phyloP scores from a whole-genome alignment of 1,140 invertebrate genomes.

The Orius insidiosus region DNA sequence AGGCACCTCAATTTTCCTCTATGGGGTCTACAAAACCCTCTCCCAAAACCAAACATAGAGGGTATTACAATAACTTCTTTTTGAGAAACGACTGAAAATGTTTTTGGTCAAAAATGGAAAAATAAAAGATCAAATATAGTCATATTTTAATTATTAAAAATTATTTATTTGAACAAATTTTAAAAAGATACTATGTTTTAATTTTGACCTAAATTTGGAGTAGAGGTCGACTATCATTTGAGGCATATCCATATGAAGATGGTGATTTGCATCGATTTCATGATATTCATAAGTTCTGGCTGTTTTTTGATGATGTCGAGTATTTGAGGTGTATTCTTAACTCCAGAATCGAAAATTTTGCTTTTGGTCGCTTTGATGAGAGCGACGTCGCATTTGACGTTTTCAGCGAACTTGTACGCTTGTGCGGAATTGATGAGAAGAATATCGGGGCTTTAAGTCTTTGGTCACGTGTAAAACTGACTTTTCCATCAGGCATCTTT shows the following conservation, averaged over 20 bases:
- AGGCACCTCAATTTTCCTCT: no score
- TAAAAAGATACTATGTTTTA: background rate
- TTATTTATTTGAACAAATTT: background rate
- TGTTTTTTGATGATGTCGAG: constrained; percentile 41
- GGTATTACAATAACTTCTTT: no score
- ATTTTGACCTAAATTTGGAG: background rate
- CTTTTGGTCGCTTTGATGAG: constrained; percentile 54
- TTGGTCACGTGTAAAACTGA: constrained; percentile 49
- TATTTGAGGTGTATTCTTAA: constrained; percentile 41
- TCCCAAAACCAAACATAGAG: no score
- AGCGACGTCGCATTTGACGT: constrained; percentile 54
- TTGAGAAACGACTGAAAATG: no score
- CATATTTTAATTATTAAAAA: background rate
- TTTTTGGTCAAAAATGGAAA: no score
- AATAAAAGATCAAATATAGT: no score
- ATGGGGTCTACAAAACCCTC: no score
- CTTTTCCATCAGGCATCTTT: constrained; percentile 28
- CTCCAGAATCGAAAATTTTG: constrained; percentile 40
- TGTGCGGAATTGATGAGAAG: constrained; percentile 47
- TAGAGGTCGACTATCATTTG: constrained; percentile 34
- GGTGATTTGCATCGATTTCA: constrained; percentile 61
- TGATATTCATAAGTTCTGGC: constrained; percentile 42
- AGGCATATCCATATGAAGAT: constrained; percentile 63
- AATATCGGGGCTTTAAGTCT: constrained; percentile 36
- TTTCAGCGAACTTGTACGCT: constrained; percentile 42